Conservation (phyloP, 2,113 vertebrate species). For the Blennius ocellaris region DNA sequence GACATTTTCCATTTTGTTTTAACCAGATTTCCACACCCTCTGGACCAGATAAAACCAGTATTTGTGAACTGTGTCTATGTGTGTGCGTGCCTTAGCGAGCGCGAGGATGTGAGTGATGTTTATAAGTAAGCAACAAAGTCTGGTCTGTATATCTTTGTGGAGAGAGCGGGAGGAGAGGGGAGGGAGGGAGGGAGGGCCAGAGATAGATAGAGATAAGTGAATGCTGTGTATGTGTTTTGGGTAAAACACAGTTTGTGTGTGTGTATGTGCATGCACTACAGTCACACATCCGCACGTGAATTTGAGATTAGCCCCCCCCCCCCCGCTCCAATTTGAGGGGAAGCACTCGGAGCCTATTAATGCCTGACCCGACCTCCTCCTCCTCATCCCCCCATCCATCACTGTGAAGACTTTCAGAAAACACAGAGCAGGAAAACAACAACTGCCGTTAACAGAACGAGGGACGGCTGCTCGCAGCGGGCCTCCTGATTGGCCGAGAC, state of each 20-base stretch:
- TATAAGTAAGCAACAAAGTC: conserved; percentile 54
- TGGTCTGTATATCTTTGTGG: conserved; percentile 42
- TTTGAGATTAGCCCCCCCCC: conserved; percentile 65
- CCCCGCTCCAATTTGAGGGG: conserved; percentile 49
- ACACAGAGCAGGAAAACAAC: conserved; percentile 80
- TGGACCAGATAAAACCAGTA: conserved; percentile 59
- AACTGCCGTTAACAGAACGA: conserved; percentile 76
- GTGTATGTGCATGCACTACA: conserved; percentile 1
- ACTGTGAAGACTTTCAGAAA: conserved; percentile 58
- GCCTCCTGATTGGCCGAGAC: conserved; percentile 62
- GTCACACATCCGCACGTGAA: conserved; percentile 31
- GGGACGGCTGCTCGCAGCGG: conserved; percentile 44
- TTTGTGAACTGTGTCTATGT: conserved; percentile 39
- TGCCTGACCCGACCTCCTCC: conserved; percentile 72
- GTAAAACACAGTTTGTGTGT: conserved; percentile 34
- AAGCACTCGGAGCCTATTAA: conserved; percentile 70
- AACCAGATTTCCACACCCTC: conserved; percentile 63
- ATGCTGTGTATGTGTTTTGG: conserved; percentile 27
- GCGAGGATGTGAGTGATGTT: conserved; percentile 36
- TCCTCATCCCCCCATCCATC: conserved; percentile 81
- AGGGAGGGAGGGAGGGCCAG: conserved; percentile 20
- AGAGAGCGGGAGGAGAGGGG: conserved; percentile 14
- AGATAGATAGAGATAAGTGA: conserved; percentile 41
- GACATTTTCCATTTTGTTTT: conserved; percentile 22
- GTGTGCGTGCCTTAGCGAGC: background rate